phyloP scores from a whole-genome alignment of 2,888 invertebrate species.

The Bembecia ichneumoniformis region DNA sequence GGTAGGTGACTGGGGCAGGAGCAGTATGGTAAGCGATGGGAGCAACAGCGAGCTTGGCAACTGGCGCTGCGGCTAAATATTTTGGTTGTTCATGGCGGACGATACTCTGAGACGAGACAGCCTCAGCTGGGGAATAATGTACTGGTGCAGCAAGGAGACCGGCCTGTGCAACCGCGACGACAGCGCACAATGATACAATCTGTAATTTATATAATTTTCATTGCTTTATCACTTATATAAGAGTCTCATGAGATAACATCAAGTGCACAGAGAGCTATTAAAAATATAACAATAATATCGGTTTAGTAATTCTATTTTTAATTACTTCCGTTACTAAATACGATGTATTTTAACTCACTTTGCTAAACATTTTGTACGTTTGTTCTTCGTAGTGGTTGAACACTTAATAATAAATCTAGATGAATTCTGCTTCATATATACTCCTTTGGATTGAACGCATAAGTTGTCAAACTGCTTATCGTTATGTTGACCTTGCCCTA shows the following conservation, averaged over 20 bases:
- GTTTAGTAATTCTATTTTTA: neutral
- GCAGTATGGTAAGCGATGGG: conserved; percentile 11
- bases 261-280: neutral
- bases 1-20: conserved; percentile 10
- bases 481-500: conserved; percentile 10
- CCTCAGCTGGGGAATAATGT: conserved; percentile 17
- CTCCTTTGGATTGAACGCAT: conserved; percentile 3
- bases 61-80: conserved; percentile 9
- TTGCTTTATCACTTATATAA: neutral
- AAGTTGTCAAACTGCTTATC: conserved; percentile 8
- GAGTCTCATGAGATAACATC: neutral
- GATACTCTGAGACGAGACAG: conserved; percentile 17
- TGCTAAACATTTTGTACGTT: conserved; percentile 18
- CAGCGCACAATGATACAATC: neutral
- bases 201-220: neutral
- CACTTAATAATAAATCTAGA: conserved; percentile 8
- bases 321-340: neutral
- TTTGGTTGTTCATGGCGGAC: conserved; percentile 26
- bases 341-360: conserved; percentile 13
- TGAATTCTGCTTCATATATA: conserved; percentile 8
- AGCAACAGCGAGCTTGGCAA: conserved; percentile 12
- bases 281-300: neutral
- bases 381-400: conserved; percentile 1
- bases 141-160: conserved; percentile 21
- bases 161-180: conserved; percentile 4